Evolutionary conservation across 2,888 invertebrate species (phyloP), one percentile per base, ranked within the genome.

Genomic region (Drosophila conformis): DNA sequence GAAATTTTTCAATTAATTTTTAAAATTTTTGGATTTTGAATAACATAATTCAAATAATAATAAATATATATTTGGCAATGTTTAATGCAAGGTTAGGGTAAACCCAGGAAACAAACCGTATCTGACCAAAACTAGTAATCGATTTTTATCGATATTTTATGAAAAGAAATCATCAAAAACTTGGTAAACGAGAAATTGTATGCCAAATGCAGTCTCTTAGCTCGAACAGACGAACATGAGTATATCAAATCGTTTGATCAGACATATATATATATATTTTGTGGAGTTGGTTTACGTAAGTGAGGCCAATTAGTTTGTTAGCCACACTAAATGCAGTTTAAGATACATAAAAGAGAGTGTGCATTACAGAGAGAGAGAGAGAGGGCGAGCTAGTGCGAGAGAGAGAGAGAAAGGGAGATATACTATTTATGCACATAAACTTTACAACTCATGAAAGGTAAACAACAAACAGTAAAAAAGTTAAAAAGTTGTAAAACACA

Each of bases 251-350:
- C 2, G 13, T 21, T 46, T 46, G 21, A 46, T 46, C 21, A 46
- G 21, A 21, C 7, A 25, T 46, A 46, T 7, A 46, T 21, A 21
- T 38, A 18, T 38, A 8, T 4, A 25, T 15, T 25, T 46, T 25
- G 25, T 25, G 8, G 7, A 4, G 15, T 15, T 25, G 40, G 11
- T n/a, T 48, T 5, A 29, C 29, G 29, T 29, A 1, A 29, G 6
- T 29, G 6, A 82, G 69, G 78, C 78, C 71, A 78, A 81, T 66
- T 57, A 64, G 59, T 40, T 46, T 63, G 40, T 40, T 51, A 66
- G 46, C 29, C 57, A 54, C 57, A 60, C 54, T 53, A 71, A 73
- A 62, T 75, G 65, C 78, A 74, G 67, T 57, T 79, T 60, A 68
- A 68, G 67, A 63, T 56, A 57, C 42, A 66, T 67, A 54, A 35